phyloP scores from a whole-genome alignment of 2,888 invertebrate genomes.

The Endotricha flammealis region DNA sequence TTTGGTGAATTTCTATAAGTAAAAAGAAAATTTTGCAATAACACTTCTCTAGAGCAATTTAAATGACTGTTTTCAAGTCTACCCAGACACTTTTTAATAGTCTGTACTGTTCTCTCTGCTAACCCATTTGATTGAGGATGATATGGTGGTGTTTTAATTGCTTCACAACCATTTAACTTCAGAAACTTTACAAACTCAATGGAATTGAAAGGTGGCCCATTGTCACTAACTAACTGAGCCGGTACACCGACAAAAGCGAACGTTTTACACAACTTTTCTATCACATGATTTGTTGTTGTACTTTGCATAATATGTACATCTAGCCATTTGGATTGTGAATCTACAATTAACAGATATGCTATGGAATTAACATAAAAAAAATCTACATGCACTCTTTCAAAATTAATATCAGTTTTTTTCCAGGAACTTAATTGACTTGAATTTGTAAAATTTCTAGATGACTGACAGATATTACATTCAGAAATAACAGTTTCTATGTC shows the following conservation, averaged over 20 bases:
- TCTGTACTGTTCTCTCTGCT: neutral
- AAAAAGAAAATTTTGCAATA: slow-evolving; percentile 2
- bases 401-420: neutral
- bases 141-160: slow-evolving; percentile 2
- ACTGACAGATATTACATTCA: too few species aligned
- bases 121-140: slow-evolving; percentile 7
- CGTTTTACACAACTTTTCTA: slow-evolving; percentile 13
- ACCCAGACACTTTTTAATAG: too few species aligned
- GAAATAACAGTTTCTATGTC: neutral
- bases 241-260: too few species aligned
- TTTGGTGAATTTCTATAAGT: slow-evolving; percentile 9
- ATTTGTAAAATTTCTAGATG: too few species aligned
- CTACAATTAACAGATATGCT: slow-evolving; percentile 5
- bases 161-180: too few species aligned
- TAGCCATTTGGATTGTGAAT: slow-evolving; percentile 11
- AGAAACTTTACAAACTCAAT: too few species aligned
- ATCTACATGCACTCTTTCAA: slow-evolving; percentile 10
- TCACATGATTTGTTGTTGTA: slow-evolving; percentile 10
- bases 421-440: neutral
- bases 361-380: slow-evolving; percentile 6
- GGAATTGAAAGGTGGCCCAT: too few species aligned
- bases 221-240: too few species aligned
- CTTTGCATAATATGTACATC: slow-evolving; percentile 12
- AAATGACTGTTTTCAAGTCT: too few species aligned
- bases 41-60: too few species aligned